Base-by-base conservation (phyloP, 2,113 vertebrate genomes). In the Lamprotornis superbus region DNA sequence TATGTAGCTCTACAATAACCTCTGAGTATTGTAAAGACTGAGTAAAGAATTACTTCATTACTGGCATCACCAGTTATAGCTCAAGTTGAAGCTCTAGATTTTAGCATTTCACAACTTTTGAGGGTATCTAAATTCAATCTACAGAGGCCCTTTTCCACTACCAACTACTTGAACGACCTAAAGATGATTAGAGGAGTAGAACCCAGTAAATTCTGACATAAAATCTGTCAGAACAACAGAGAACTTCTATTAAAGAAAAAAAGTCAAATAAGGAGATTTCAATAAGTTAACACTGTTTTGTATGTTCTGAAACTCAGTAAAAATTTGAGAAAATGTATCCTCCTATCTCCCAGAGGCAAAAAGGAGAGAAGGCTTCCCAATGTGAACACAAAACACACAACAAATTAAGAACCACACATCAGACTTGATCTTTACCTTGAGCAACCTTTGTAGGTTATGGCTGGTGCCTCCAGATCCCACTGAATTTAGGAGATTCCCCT, bases 381-480 rank as follows among this genome's bases (percentile, higher is more conserved):
- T 8, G 75, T 59, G 80, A 96, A 96, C 95, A 95, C 75, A 90
- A 81, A 92, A 97, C 91, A 97, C 83, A 97, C 50, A 96, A 97
- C 92, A 95, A 95, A 97, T 21, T 21, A 97, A 97, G 83, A 83
- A 97, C 78, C 55, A 77, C 93, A 93, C 74, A 93, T 93, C 83
- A 97, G 82, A 98, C 85, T 96, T 90, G 82, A 79, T 75, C 95
- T 96, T 98, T 97, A 99, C 99, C 98, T 98, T 98, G 90, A 98
- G 97, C 85, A 97, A 97, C 91, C 97, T 97, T n/a, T 96, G 97
- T 87, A 98, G 97, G 83, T 98, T 95, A 92, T 97, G 95, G 93
- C 84, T 95, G 96, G 96, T 83, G 96, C 95, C 94, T 97, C 95
- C 96, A 97, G 96, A 95, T 93, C 93, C 91, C 91, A 96, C 83